Base-by-base conservation (phyloP, 2,113 vertebrate genomes). In the Genyomyrus donnyi region DNA sequence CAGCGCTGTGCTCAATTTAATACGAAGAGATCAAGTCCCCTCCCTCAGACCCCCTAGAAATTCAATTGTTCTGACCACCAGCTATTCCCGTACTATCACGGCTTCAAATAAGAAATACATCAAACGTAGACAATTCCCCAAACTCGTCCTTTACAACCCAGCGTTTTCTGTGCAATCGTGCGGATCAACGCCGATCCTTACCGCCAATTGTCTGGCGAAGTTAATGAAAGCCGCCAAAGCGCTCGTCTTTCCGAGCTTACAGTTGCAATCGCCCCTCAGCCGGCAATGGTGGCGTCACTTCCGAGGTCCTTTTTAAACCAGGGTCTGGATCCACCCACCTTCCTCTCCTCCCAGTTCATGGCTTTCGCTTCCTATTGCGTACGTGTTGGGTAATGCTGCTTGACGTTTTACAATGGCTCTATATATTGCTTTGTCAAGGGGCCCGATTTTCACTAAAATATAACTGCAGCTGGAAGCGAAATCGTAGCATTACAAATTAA, bases 231-330 rank as follows among this genome's bases (percentile, higher is more conserved):
- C 31, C 88, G 19, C 39, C 70, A 10, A 35, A 39, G 27, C 70
- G 6, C 35, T 52, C 1, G 80, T 45, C 74, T 10, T 31, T 19
- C 84, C 52, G 77, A 58, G n/a, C 35, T 84, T 53, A 27, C 35
- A 11, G 77, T 48, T 15, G 27, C 89, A 35, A 52, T 89, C 80
- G 24, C 42, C 89, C 89, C 89, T 89, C 89, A 46, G 89, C 89
- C 89, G 89, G 89, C 80, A 62, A 89, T 39, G 80, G 15, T 9
- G 8, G 89, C 89, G 89, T 89, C 89, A 89, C 89, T 89, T 89
- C 89, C 89, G 89, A 84, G 80, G 77, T 85, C 77, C 39, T 58
- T 85, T 80, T 89, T 89, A 89, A 87, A 89, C 52, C n/a, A 31
- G 2, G 42, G 17, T 45, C 50, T 8, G 48, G 24, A 58, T 89